Evolutionary conservation across 2,113 vertebrate genomes (phyloP).

Genomic region (Sclerurus mexicanus): DNA sequence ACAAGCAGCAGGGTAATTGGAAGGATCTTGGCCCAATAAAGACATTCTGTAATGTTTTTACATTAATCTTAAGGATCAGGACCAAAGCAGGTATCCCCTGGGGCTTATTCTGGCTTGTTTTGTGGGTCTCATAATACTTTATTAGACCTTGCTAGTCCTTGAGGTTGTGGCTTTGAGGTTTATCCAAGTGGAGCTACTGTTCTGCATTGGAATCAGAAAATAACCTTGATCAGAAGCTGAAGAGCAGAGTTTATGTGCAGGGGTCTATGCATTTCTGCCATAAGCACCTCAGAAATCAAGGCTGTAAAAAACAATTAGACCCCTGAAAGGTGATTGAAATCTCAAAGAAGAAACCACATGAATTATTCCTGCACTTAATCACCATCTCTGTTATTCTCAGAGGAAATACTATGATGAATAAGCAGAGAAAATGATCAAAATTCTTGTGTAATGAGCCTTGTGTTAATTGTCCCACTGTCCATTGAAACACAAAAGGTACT

Average conservation of each 20-base stretch:
- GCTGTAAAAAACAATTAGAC: not conserved
- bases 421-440: slow-evolving; percentile 36
- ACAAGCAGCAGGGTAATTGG: not conserved
- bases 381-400: not conserved
- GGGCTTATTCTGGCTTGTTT: not conserved
- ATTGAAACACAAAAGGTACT: slow-evolving; percentile 26
- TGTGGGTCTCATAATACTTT: not conserved
- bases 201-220: not conserved
- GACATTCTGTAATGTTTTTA: not conserved
- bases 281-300: not conserved
- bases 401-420: slow-evolving; percentile 39
- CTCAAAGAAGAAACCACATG: not conserved
- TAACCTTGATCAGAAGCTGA: not conserved
- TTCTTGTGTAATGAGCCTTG: slow-evolving; percentile 60
- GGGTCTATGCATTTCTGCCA: rapidly evolving
- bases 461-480: slow-evolving; percentile 41
- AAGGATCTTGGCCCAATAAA: not conserved
- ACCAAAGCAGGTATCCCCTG: not conserved
- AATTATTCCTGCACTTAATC: slow-evolving; percentile 33
- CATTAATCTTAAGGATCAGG: not conserved
- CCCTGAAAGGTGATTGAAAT: not conserved
- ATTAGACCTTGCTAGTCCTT: not conserved
- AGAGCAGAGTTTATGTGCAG: not conserved
- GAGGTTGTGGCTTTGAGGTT: not conserved
- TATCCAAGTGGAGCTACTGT: not conserved